A percentile compares a stretch with the other conserved stretches of the same genome.
These are phyloP conservation scores for Tyto alba DNA, from an alignment of 2,113 vertebrate genomes.

Conservation along the genomic window DNA sequence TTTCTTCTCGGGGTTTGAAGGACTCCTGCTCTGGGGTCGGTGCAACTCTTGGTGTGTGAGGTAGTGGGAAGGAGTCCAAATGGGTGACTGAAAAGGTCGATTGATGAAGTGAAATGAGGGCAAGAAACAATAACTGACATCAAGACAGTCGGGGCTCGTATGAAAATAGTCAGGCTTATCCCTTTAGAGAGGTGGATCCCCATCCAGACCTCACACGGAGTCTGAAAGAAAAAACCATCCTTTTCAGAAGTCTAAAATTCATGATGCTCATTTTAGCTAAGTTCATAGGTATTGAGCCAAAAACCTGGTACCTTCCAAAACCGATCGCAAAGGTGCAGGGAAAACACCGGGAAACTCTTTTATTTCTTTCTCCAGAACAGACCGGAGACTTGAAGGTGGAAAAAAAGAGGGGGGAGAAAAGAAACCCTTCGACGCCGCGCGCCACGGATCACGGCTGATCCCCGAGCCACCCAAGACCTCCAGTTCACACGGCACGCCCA, in stretches of 20 bases:
- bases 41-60: neutral
- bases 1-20: neutral
- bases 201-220: neutral
- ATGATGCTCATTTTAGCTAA: neutral
- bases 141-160: neutral
- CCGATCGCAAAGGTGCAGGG: neutral
- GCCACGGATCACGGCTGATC: no score
- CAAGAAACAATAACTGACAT: neutral
- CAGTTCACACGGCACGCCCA: accelerated
- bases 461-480: neutral
- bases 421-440: neutral
- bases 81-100: neutral
- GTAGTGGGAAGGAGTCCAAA: neutral
- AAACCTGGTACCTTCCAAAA: neutral
- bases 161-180: neutral
- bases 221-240: neutral
- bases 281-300: neutral
- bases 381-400: neutral
- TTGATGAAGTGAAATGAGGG: neutral
- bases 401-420: neutral
- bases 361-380: neutral
- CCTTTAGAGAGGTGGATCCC: neutral
- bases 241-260: neutral
- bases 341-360: neutral
- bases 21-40: neutral